phyloP scores from a whole-genome alignment of 2,888 invertebrate species.

The Drosophila gaucha region DNA sequence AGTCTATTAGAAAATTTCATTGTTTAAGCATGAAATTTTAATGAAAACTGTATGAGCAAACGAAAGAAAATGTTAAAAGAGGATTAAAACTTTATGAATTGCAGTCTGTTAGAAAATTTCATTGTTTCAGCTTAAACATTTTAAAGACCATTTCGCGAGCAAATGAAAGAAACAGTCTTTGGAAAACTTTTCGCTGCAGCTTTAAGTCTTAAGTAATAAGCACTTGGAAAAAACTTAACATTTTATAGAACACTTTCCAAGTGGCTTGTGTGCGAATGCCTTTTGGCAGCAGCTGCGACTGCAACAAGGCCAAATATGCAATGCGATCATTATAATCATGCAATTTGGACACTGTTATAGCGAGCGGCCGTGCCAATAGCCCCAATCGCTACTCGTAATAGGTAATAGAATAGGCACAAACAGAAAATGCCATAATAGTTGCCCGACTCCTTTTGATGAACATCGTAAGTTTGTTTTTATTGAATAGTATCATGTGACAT shows the following conservation, averaged over 20 bases:
- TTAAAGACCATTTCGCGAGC: background rate
- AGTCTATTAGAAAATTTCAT: too few relatives aligned
- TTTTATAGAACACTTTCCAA: background rate
- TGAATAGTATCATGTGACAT: constrained; percentile 39
- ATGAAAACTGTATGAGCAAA: too few relatives aligned
- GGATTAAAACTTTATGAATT: too few relatives aligned
- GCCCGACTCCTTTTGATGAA: constrained; percentile 46
- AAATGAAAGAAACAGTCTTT: background rate
- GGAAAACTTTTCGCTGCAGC: background rate
- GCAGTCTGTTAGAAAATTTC: too few relatives aligned
- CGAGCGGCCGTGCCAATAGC: constrained; percentile 17
- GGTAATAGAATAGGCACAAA: constrained; percentile 16
- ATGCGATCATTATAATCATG: constrained; percentile 66
- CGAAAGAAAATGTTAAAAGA: too few relatives aligned
- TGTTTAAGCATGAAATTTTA: too few relatives aligned
- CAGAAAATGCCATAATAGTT: constrained; percentile 44
- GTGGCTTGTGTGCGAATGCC: constrained; percentile 8
- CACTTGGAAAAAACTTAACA: background rate
- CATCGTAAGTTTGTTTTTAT: constrained; percentile 59
- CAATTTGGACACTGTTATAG: constrained; percentile 43
- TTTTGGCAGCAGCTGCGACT: constrained; percentile 41
- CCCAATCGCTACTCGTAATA: constrained; percentile 21
- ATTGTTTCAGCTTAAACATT: too few relatives aligned
- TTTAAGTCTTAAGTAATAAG: constrained; percentile 9
- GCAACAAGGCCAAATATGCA: constrained; percentile 34